Percentiles rank a stretch among this genome's conserved stretches.
phyloP scores from a whole-genome alignment of 2,888 invertebrate genomes.

The Dolichopus griseipennis region DNA sequence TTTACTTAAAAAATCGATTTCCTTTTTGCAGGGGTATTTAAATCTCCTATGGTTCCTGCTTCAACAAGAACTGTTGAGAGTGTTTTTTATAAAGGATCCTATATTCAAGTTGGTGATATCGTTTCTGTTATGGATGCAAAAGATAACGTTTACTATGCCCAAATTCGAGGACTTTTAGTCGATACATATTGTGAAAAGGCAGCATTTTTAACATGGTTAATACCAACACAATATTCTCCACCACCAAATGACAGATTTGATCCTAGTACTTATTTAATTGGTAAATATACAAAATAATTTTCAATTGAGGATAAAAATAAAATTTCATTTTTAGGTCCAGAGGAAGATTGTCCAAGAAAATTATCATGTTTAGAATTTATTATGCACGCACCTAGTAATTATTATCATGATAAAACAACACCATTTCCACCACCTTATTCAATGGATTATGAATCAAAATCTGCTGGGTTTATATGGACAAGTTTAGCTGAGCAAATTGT shows the following conservation, averaged over 20 bases:
- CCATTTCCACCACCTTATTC: constrained; percentile 59
- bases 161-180: constrained; percentile 77
- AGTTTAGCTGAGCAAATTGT: constrained; percentile 40
- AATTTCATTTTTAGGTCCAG: constrained; percentile 57
- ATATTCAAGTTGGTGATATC: constrained; percentile 84
- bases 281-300: constrained; percentile 44
- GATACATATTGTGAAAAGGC: constrained; percentile 92
- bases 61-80: constrained; percentile 73
- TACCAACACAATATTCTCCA: constrained; percentile 75
- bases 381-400: constrained; percentile 89
- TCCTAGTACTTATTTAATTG: constrained; percentile 81
- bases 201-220: constrained; percentile 82
- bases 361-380: constrained; percentile 83
- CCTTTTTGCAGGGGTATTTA: constrained; percentile 42
- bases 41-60: constrained; percentile 71
- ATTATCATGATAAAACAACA: constrained; percentile 65
- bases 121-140: constrained; percentile 73
- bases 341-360: constrained; percentile 80
- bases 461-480: constrained; percentile 58
- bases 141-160: constrained; percentile 76
- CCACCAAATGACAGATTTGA: constrained; percentile 71
- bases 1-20: neutral
- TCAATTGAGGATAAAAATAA: neutral
- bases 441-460: constrained; percentile 44
- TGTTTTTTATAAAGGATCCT: constrained; percentile 51